Evolutionary conservation across 2,797 vertebrate genomes (phyloP).

Genomic region (Buphagus erythrorhynchus): DNA sequence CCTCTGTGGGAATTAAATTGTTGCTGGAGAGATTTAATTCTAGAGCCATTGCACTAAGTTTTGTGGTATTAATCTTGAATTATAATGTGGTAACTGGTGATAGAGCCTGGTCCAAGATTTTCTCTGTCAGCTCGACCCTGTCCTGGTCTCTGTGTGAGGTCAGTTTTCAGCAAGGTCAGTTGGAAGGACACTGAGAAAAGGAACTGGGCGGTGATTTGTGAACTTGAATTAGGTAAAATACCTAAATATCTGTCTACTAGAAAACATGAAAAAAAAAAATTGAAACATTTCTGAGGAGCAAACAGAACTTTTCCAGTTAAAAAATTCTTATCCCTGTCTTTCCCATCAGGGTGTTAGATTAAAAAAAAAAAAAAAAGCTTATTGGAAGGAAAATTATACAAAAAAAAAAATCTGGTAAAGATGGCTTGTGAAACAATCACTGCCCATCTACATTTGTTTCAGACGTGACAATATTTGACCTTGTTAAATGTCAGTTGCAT

Average conservation of each 20-base stretch:
- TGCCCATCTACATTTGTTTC: not conserved
- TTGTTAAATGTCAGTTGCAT: conserved; percentile 40
- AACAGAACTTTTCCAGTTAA: not conserved
- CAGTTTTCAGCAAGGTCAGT: not conserved
- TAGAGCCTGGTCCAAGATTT: not conserved
- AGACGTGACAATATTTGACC: not conserved
- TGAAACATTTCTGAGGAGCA: not conserved
- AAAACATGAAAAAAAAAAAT: not conserved
- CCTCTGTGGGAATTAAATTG: not conserved
- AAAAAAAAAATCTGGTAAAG: not conserved
- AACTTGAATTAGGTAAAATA: not conserved
- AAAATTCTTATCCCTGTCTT: not conserved
- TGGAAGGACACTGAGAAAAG: not conserved
- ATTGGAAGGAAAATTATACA: not conserved
- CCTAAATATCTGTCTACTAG: not conserved
- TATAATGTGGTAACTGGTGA: not conserved
- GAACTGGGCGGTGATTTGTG: not conserved
- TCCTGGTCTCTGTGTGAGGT: not conserved
- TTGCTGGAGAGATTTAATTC: not conserved
- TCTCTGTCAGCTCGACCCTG: not conserved
- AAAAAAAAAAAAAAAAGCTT: not conserved
- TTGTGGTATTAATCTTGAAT: not conserved
- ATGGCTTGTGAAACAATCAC: not conserved
- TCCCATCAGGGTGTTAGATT: not conserved
- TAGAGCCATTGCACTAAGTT: not conserved